Conservation (phyloP, 2,797 vertebrate genomes). For the Epinephelus coioides region DNA sequence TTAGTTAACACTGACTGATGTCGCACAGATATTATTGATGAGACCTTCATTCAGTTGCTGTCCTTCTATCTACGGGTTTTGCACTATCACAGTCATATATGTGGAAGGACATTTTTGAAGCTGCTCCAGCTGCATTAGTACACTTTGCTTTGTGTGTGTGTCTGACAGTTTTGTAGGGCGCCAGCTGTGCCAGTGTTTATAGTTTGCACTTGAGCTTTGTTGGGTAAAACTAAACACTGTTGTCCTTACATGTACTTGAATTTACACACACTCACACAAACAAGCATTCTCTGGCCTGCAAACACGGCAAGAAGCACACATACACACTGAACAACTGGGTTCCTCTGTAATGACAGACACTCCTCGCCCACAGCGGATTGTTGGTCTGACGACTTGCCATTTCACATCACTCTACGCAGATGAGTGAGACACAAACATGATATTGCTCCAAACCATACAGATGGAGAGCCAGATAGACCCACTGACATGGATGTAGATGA, state of each 20-base stretch:
- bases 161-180: conserved; percentile 16
- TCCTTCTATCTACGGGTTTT: neutral
- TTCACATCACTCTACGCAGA: conserved; percentile 74
- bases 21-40: neutral
- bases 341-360: conserved; percentile 64
- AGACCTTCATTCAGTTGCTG: neutral
- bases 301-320: conserved; percentile 24
- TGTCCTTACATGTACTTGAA: conserved; percentile 46
- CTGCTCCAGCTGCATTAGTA: conserved; percentile 44
- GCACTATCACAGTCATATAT: conserved; percentile 6
- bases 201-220: conserved; percentile 43
- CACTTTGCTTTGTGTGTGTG: conserved; percentile 18
- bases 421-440: conserved; percentile 74
- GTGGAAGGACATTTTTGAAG: conserved; percentile 13
- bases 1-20: too few relatives aligned
- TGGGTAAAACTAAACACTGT: conserved; percentile 30
- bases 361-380: conserved; percentile 71
- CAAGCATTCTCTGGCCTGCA: conserved; percentile 19
- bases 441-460: conserved; percentile 76
- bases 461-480: conserved; percentile 67
- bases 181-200: conserved; percentile 54
- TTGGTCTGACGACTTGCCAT: conserved; percentile 77
- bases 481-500: conserved; percentile 69
- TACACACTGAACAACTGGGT: conserved; percentile 39
- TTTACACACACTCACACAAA: conserved; percentile 31